phyloP scores from a whole-genome alignment of 2,888 invertebrate species.

The Catonia carolina region DNA sequence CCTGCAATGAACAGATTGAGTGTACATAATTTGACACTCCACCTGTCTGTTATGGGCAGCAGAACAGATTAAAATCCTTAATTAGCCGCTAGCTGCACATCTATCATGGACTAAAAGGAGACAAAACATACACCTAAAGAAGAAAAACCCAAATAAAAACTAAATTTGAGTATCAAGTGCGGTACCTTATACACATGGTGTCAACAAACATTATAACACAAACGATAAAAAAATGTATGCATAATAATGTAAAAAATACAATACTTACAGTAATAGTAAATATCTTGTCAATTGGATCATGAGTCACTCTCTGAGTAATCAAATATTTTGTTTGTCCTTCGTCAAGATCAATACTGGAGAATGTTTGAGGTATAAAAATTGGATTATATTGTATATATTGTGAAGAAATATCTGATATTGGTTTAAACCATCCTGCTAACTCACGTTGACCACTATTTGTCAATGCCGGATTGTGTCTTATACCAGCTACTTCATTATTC shows the following conservation, averaged over 20 bases:
- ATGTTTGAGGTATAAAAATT: slow-evolving; percentile 57
- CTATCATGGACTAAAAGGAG: too few relatives aligned
- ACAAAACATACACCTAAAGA: too few relatives aligned
- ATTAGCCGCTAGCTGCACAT: too few relatives aligned
- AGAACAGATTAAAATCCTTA: too few relatives aligned
- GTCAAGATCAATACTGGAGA: slow-evolving; percentile 31
- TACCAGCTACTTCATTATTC: slow-evolving; percentile 79
- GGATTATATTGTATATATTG: slow-evolving; percentile 68
- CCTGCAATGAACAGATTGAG: too few relatives aligned
- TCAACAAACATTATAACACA: too few relatives aligned
- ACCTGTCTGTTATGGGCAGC: too few relatives aligned
- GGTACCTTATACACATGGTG: too few relatives aligned
- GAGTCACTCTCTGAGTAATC: slow-evolving; percentile 60
- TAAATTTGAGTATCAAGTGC: too few relatives aligned
- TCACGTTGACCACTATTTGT: slow-evolving; percentile 79
- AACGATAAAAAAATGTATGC: too few relatives aligned
- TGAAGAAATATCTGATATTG: slow-evolving; percentile 57
- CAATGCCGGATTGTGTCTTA: slow-evolving; percentile 86
- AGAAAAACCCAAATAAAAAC: too few relatives aligned
- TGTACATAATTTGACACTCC: too few relatives aligned
- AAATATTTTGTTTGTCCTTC: slow-evolving; percentile 74
- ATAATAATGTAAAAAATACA: background rate
- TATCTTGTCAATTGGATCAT: slow-evolving; percentile 45
- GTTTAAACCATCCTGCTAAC: slow-evolving; percentile 84
- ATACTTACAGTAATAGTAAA: slow-evolving; percentile 39